A percentile compares a stretch with the other conserved stretches of the same genome.
Conservation (phyloP, 2,888 invertebrate species). For the Entomobrya multifasciata region DNA sequence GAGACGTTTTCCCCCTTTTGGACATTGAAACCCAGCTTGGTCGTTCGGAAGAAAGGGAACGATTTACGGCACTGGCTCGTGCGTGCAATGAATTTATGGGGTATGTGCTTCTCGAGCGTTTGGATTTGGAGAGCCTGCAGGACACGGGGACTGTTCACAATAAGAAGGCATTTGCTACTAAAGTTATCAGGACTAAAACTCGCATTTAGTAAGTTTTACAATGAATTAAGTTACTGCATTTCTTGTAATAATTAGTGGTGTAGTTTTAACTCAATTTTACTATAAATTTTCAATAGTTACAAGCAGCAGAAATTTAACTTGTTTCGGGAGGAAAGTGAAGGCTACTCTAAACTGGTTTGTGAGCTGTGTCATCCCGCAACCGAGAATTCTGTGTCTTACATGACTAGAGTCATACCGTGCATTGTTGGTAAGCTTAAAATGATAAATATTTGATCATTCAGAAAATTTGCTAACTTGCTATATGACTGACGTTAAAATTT, state of each 20-base stretch:
- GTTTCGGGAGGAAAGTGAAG: constrained; percentile 99
- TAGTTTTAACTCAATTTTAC: constrained; percentile 15
- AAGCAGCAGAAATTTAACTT: constrained; percentile 99
- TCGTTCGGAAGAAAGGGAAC: constrained; percentile 69
- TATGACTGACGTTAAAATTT: no score
- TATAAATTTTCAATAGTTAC: constrained; percentile 90
- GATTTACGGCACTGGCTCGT: constrained; percentile 68
- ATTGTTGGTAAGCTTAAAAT: constrained; percentile 87
- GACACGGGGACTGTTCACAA: constrained; percentile 95
- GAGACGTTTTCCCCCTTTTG: constrained; percentile 72
- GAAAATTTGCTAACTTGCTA: no score
- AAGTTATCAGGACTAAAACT: constrained; percentile 98
- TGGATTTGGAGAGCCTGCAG: constrained; percentile 96
- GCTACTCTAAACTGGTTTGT: constrained; percentile 97
- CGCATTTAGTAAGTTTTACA: constrained; percentile 93
- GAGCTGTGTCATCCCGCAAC: constrained; percentile 93
- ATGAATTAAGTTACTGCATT: background rate
- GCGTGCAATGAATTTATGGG: constrained; percentile 83
- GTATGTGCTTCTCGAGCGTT: constrained; percentile 92
- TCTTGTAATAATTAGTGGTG: background rate
- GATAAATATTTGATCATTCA: constrained; percentile 1
- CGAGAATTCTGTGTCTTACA: constrained; percentile 85
- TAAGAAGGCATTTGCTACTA: constrained; percentile 91
- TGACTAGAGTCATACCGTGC: constrained; percentile 94
- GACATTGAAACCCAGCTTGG: constrained; percentile 70